Evolutionary conservation across 2,888 invertebrate species (phyloP).

Genomic region (Orthonychiurus folsomi): DNA sequence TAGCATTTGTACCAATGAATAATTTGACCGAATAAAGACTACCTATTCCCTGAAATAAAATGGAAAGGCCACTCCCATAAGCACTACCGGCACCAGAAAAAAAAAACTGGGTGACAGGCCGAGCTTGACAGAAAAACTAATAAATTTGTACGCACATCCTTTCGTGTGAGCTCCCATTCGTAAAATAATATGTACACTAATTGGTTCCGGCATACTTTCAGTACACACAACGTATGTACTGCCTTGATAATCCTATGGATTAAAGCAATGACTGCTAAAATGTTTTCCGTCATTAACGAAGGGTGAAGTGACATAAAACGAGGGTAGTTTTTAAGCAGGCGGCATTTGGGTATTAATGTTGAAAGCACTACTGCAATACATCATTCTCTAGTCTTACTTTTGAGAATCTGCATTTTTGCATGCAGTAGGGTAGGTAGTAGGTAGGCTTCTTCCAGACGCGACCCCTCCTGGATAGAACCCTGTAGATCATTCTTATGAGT

Average conservation of each 20-base stretch:
- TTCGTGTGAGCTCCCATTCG: neutral
- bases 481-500: neutral
- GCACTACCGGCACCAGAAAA: too few species aligned
- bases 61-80: too few species aligned
- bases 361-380: too few species aligned
- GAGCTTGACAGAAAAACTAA: too few species aligned
- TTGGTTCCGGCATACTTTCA: neutral
- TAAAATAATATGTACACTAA: neutral
- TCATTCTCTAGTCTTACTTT: too few species aligned
- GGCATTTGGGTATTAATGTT: too few species aligned
- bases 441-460: neutral
- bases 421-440: neutral
- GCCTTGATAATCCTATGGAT: neutral
- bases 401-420: too few species aligned
- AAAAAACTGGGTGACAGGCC: too few species aligned
- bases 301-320: neutral
- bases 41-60: too few species aligned
- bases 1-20: too few species aligned
- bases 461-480: neutral
- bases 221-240: neutral
- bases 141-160: neutral
- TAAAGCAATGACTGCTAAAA: neutral
- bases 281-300: neutral
- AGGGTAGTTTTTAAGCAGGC: neutral
- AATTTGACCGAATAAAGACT: too few species aligned